A percentile compares a stretch with the other conserved stretches of the same genome.
These are phyloP conservation scores for Pithys albifrons DNA, from an alignment of 2,113 vertebrate species.

Conservation along the genomic window DNA sequence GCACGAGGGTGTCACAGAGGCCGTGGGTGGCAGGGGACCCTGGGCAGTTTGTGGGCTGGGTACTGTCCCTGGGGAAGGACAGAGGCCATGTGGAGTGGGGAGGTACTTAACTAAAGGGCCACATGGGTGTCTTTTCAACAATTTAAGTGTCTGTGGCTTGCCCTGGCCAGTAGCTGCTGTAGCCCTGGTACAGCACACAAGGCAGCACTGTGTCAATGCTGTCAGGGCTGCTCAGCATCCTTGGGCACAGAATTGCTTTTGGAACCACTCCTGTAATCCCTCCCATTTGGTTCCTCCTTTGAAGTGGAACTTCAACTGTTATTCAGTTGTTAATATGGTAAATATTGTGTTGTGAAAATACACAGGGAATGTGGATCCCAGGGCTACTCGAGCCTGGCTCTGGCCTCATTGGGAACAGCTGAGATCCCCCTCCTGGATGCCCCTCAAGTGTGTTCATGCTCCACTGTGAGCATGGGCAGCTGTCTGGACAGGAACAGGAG, in stretches of 20 bases:
- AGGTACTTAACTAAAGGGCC: not conserved
- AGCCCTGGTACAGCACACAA: not conserved
- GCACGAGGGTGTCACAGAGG: accelerated
- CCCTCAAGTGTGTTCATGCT: accelerated
- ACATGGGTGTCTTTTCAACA: accelerated
- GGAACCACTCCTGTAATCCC: not conserved
- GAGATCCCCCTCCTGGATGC: not conserved
- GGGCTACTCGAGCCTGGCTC: accelerated
- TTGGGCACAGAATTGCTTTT: not conserved
- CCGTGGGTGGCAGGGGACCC: not conserved
- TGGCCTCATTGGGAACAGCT: not conserved
- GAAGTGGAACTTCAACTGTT: not conserved
- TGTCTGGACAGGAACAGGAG: not conserved
- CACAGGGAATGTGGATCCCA: not conserved
- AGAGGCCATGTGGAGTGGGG: accelerated
- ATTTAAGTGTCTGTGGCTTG: not conserved
- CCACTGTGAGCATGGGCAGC: not conserved
- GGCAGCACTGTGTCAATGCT: not conserved
- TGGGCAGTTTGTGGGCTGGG: not conserved
- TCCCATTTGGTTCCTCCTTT: not conserved
- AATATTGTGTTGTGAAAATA: not conserved
- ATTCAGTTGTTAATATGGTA: not conserved
- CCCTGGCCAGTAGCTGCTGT: not conserved
- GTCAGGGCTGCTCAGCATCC: not conserved
- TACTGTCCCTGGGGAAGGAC: not conserved